Percentiles rank a stretch among this genome's conserved stretches.
phyloP scores from a whole-genome alignment of 2,888 invertebrate genomes.

The Microctonus aethiopoides region DNA sequence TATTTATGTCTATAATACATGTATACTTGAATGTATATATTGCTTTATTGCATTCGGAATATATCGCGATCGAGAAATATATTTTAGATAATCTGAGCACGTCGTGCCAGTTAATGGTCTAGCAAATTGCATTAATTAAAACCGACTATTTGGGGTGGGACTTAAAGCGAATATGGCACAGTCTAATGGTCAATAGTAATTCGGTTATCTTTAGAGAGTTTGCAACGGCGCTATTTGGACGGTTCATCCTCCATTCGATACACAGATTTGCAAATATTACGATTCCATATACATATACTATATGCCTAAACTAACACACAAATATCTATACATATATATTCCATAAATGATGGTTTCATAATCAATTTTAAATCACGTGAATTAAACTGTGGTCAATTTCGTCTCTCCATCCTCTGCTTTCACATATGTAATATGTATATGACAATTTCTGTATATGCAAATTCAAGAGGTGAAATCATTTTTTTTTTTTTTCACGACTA shows the following conservation, averaged over 20 bases:
- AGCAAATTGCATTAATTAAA: slow-evolving; percentile 54
- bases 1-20: not conserved
- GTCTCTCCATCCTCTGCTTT: not conserved
- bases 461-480: not conserved
- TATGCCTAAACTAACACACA: not conserved
- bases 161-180: slow-evolving; percentile 38
- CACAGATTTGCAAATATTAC: not conserved
- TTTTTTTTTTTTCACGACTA: not conserved
- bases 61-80: slow-evolving; percentile 34
- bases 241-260: slow-evolving; percentile 11
- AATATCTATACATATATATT: not conserved
- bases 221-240: slow-evolving; percentile 13
- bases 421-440: too few species aligned
- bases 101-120: slow-evolving; percentile 46
- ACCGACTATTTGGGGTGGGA: slow-evolving; percentile 40
- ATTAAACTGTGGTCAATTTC: not conserved
- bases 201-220: slow-evolving; percentile 45
- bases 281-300: not conserved
- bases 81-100: slow-evolving; percentile 45
- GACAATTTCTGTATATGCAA: not conserved
- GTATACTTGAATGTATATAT: slow-evolving; percentile 14
- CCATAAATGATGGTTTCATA: not conserved
- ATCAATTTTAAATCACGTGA: not conserved
- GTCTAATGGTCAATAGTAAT: slow-evolving; percentile 37
- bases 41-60: slow-evolving; percentile 23